Evolutionary conservation across 2,888 invertebrate species (phyloP).

Genomic region (Magallana nippona): DNA sequence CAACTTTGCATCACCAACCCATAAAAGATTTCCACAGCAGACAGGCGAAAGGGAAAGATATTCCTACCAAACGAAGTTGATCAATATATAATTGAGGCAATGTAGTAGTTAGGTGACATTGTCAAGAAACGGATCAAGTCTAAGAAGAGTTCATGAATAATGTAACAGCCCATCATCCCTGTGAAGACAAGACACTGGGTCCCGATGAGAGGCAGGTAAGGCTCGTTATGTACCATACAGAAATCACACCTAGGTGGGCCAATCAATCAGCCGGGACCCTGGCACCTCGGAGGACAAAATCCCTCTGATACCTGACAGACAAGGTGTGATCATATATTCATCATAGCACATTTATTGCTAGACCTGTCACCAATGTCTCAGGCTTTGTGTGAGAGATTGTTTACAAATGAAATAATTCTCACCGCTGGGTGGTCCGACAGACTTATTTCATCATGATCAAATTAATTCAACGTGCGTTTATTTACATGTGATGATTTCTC

Average conservation of each 20-base stretch:
- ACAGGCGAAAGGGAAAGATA: no score
- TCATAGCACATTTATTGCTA: constrained; percentile 33
- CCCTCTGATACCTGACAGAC: neutral
- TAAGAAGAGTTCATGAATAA: constrained; percentile 19
- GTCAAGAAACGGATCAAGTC: neutral
- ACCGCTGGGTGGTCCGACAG: neutral
- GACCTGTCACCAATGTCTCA: constrained; percentile 2
- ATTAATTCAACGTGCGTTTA: constrained; percentile 12
- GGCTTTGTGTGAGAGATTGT: constrained; percentile 7
- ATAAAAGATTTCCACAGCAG: no score
- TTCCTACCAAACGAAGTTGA: no score
- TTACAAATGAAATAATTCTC: constrained; percentile 16
- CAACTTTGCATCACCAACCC: no score
- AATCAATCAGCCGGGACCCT: neutral
- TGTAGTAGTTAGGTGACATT: no score
- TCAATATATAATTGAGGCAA: no score
- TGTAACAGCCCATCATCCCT: neutral
- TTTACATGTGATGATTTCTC: constrained; percentile 3
- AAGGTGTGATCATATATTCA: constrained; percentile 9
- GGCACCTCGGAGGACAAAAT: neutral
- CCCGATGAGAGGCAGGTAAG: neutral
- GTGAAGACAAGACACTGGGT: neutral
- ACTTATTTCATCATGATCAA: constrained; percentile 28
- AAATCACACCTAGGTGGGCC: constrained; percentile 23
- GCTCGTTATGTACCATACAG: neutral